Evolutionary conservation across 2,797 vertebrate species (phyloP), one percentile per base, ranked within the genome.

Genomic region (Tinamus major): DNA sequence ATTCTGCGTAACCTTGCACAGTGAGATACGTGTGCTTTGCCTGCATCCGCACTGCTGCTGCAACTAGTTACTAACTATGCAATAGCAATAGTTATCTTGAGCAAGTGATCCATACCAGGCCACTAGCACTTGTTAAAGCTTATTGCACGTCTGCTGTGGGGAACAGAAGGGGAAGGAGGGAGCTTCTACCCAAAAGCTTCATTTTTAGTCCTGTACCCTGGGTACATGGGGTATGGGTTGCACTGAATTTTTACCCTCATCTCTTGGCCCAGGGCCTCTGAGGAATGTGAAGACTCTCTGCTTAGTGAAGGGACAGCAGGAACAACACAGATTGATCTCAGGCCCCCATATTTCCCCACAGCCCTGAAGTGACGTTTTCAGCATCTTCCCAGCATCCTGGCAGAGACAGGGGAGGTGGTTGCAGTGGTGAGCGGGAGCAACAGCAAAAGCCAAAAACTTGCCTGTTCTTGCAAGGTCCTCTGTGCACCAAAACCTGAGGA

Each of bases 21-120:
- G 13, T 59, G 33, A 59, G n/a, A 51, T 13, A 21, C 72, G 26
- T 2, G 1, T 51, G n/a, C 2, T 37, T 81, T 39, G 9, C 0
- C 0, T 76, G 6, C 7, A 39, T 68, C 16, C 11, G 4, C 9
- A 3, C 85, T 89, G 51, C 13, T 74, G 71, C 56, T 19, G 3
- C 29, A 4, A 84, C 33, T 29, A 35, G 27, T 69, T n/a, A 51
- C 68, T 75, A 58, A n/a, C 72, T 75, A 49, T 16, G 37, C 41
- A 86, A 53, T 59, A 31, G 0, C 35, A 65, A 15, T 27, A 14
- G 17, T 51, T 67, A 12, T 14, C 59, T 42, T 74, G 44, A 65
- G n/a, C 2, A 0, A 10, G 16, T 61, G 37, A 18, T 76, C 65
- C 19, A 13, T 64, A 48, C 8, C 10, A 29, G 33, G 41, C 58